Evolutionary conservation across 2,113 vertebrate species (phyloP).

Genomic region (Atrichornis clamosus): DNA sequence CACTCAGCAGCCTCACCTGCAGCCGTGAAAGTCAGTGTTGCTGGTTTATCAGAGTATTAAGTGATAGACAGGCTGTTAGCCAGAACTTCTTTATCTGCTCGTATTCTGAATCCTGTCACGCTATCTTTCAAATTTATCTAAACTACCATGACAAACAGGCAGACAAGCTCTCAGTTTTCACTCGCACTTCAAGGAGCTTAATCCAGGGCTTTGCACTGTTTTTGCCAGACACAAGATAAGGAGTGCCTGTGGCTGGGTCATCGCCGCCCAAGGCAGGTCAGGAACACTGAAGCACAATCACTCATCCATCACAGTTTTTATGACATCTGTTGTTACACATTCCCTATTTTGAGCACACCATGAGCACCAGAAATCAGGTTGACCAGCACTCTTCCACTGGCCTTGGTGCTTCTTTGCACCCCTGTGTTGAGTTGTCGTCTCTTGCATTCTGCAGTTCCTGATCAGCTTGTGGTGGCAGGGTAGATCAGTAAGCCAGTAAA

Average conservation of each 20-base stretch:
- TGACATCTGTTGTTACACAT: not conserved
- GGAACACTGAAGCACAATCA: not conserved
- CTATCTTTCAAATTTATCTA: slow-evolving; percentile 48
- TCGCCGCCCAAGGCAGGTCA: not conserved
- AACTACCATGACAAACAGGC: slow-evolving; percentile 24
- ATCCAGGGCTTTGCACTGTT: not conserved
- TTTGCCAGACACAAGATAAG: not conserved
- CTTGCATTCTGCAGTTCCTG: not conserved
- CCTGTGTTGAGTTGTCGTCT: not conserved
- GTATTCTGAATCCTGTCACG: not conserved
- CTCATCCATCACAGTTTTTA: not conserved
- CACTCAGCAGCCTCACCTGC: slow-evolving; percentile 26
- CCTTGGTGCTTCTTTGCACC: not conserved
- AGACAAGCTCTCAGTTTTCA: slow-evolving; percentile 14
- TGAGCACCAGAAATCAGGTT: not conserved
- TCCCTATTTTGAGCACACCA: not conserved
- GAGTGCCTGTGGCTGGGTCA: not conserved
- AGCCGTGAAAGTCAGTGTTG: not conserved
- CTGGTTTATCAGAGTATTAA: slow-evolving; percentile 8
- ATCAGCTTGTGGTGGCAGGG: not conserved
- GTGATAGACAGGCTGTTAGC: not conserved
- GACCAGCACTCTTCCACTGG: not conserved
- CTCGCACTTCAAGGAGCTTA: not conserved
- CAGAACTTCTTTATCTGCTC: slow-evolving; percentile 26
- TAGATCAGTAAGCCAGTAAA: not conserved